Percentiles rank a stretch among this genome's conserved stretches.
phyloP scores from a whole-genome alignment of 2,797 vertebrate genomes.

The Kryptopterus vitreolus region DNA sequence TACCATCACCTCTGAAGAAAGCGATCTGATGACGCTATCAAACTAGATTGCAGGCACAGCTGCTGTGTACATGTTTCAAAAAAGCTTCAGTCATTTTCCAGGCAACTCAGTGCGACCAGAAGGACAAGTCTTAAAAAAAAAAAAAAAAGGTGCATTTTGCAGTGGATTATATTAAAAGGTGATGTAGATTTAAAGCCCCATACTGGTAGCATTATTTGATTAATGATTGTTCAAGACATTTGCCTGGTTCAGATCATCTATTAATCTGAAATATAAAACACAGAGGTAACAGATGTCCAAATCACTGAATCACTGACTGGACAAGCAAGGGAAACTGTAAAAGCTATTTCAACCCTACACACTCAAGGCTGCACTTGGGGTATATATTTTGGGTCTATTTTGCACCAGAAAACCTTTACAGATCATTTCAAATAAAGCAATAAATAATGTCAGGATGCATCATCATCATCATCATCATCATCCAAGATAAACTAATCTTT shows the following conservation, averaged over 20 bases:
- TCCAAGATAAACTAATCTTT: not conserved
- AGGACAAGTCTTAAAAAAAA: no score
- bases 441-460: not conserved
- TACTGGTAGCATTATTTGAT: not conserved
- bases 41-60: no score
- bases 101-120: no score
- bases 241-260: not conserved
- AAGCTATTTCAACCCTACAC: not conserved
- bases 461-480: no score
- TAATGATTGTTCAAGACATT: not conserved
- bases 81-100: no score
- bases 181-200: not conserved
- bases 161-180: no score
- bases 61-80: no score
- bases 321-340: not conserved
- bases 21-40: no score
- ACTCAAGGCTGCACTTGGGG: not conserved
- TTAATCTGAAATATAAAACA: not conserved
- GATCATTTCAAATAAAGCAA: not conserved
- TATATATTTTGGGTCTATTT: not conserved
- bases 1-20: no score
- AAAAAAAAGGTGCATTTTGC: no score
- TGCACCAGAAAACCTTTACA: not conserved
- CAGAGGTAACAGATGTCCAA: no score
- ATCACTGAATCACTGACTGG: not conserved